Evolutionary conservation across 2,797 vertebrate species (phyloP).

Genomic region (Myotis daubentonii): DNA sequence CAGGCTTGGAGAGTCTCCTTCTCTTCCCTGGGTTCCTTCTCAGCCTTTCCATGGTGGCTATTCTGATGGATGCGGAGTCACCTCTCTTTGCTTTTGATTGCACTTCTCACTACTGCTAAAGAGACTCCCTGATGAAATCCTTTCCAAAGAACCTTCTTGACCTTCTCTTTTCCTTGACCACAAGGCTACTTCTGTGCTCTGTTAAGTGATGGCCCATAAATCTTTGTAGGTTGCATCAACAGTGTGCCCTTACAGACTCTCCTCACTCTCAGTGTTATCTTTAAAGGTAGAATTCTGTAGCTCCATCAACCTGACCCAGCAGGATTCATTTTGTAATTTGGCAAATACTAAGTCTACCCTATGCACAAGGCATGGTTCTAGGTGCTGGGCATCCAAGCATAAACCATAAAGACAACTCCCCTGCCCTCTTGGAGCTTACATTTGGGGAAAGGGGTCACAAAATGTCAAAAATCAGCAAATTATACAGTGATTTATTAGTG

Average conservation of each 20-base stretch:
- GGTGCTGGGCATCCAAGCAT: background rate
- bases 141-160: background rate
- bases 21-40: background rate
- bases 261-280: background rate
- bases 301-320: background rate
- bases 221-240: background rate
- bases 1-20: background rate
- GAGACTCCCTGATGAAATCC: background rate
- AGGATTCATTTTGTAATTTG: background rate
- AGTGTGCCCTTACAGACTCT: background rate
- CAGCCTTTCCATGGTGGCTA: background rate
- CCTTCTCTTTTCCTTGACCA: slow-evolving; percentile 27
- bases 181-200: background rate
- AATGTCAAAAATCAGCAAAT: background rate
- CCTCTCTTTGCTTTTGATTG: background rate
- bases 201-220: background rate
- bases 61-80: background rate
- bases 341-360: background rate
- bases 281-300: background rate
- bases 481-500: background rate
- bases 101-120: background rate
- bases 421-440: background rate
- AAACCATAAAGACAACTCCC: background rate
- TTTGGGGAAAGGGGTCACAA: background rate
- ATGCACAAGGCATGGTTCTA: background rate